Evolutionary conservation across 2,888 invertebrate species (phyloP).

Genomic region (Macrosoma leucophasiata): DNA sequence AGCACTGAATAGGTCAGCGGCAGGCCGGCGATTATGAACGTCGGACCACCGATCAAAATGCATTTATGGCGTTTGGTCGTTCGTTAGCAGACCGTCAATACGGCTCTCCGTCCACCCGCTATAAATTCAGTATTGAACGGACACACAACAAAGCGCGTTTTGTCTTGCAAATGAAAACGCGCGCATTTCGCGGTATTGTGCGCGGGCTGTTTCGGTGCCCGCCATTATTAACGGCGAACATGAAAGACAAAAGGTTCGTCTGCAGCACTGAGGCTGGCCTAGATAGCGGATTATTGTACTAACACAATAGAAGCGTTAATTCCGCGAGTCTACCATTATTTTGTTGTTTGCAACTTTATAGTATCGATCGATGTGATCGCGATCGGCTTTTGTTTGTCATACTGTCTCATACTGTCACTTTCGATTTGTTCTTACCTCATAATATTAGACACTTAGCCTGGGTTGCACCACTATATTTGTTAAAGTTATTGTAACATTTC

Average conservation of each 20-base stretch:
- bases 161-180: slow-evolving; percentile 77
- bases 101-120: slow-evolving; percentile 67
- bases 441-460: too few relatives aligned
- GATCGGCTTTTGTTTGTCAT: slow-evolving; percentile 41
- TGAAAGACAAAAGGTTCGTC: slow-evolving; percentile 76
- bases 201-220: slow-evolving; percentile 75
- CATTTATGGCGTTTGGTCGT: slow-evolving; percentile 63
- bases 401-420: too few relatives aligned
- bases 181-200: slow-evolving; percentile 76
- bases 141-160: slow-evolving; percentile 75
- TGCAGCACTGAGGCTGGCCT: slow-evolving; percentile 75
- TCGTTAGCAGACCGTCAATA: slow-evolving; percentile 70
- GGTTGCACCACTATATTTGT: too few relatives aligned
- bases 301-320: slow-evolving; percentile 75
- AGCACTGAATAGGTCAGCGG: slow-evolving; percentile 20
- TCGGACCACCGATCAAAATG: slow-evolving; percentile 51
- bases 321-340: slow-evolving; percentile 72
- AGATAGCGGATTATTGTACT: slow-evolving; percentile 76
- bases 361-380: slow-evolving; percentile 61
- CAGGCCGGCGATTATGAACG: slow-evolving; percentile 20
- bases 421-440: too few relatives aligned
- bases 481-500: too few relatives aligned
- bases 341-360: slow-evolving; percentile 73
- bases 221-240: slow-evolving; percentile 76
- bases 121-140: slow-evolving; percentile 75